phyloP scores from a whole-genome alignment of 2,797 vertebrate species.

The Sebastes goodei region DNA sequence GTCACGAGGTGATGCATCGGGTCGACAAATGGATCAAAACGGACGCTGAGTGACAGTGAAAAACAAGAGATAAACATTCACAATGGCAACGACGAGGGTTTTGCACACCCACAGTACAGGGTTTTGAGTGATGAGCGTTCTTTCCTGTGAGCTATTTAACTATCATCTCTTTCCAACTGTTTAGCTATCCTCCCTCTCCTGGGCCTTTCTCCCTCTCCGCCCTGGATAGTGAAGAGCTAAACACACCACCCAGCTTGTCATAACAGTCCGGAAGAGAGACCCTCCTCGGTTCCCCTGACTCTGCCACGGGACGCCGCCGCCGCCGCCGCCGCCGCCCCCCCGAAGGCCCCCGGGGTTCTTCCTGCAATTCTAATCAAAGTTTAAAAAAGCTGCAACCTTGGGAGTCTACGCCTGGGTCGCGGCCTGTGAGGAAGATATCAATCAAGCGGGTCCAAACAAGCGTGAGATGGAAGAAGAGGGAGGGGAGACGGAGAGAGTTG shows the following conservation, averaged over 20 bases:
- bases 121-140: slow-evolving; percentile 9
- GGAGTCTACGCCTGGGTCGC: slow-evolving; percentile 59
- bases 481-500: slow-evolving; percentile 22
- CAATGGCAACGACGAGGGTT: slow-evolving; percentile 8
- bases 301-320: slow-evolving; percentile 42
- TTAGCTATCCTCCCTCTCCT: neutral
- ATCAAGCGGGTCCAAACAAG: slow-evolving; percentile 74
- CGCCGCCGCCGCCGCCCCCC: slow-evolving; percentile 52
- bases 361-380: slow-evolving; percentile 81
- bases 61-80: slow-evolving; percentile 37
- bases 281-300: slow-evolving; percentile 28
- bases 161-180: slow-evolving; percentile 27
- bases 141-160: slow-evolving; percentile 30
- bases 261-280: slow-evolving; percentile 55
- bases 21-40: slow-evolving; percentile 58
- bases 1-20: slow-evolving; percentile 48
- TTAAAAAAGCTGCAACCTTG: slow-evolving; percentile 77
- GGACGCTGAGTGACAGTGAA: slow-evolving; percentile 28
- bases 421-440: slow-evolving; percentile 76
- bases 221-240: slow-evolving; percentile 52
- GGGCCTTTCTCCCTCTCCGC: slow-evolving; percentile 12
- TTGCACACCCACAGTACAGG: neutral
- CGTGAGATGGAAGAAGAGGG: slow-evolving; percentile 40
- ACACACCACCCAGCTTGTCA: slow-evolving; percentile 58
- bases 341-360: slow-evolving; percentile 61